A percentile compares a stretch with the other conserved stretches of the same genome.
These are phyloP conservation scores for Cyrtodaria siliqua DNA, from an alignment of 2,888 invertebrate genomes.

Conservation along the genomic window DNA sequence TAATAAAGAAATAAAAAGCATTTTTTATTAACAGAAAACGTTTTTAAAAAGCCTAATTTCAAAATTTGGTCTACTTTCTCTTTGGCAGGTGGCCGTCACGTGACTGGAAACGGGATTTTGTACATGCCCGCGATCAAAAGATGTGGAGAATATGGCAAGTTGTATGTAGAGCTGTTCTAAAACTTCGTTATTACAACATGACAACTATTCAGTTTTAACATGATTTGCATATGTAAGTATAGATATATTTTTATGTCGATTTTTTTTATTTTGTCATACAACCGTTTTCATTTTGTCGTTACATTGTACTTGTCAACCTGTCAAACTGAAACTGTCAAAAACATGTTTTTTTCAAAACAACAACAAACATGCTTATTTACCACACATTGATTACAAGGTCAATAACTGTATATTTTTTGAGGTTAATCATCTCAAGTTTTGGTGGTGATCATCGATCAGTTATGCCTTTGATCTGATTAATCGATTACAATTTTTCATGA, in stretches of 20 bases:
- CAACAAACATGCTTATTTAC: too few relatives aligned
- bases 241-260: not conserved
- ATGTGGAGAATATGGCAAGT: slow-evolving; percentile 3
- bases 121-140: slow-evolving; percentile 42
- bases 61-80: slow-evolving; percentile 48
- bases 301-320: not conserved
- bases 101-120: slow-evolving; percentile 79
- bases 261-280: not conserved
- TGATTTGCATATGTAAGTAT: not conserved
- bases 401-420: too few relatives aligned
- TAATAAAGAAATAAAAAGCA: too few relatives aligned
- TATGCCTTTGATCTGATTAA: too few relatives aligned
- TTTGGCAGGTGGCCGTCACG: slow-evolving; percentile 77
- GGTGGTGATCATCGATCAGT: too few relatives aligned
- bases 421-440: too few relatives aligned
- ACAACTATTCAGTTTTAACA: not conserved
- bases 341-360: too few relatives aligned
- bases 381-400: too few relatives aligned
- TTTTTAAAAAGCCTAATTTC: not conserved
- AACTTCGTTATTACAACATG: not conserved
- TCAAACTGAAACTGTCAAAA: too few relatives aligned
- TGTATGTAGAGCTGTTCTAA: not conserved
- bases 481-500: too few relatives aligned
- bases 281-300: too few relatives aligned
- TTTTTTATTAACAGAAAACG: not conserved